A percentile compares a stretch with the other conserved stretches of the same genome.
These are phyloP conservation scores for Empidonax alnorum DNA, from an alignment of 2,113 vertebrate species.

Conservation along the genomic window DNA sequence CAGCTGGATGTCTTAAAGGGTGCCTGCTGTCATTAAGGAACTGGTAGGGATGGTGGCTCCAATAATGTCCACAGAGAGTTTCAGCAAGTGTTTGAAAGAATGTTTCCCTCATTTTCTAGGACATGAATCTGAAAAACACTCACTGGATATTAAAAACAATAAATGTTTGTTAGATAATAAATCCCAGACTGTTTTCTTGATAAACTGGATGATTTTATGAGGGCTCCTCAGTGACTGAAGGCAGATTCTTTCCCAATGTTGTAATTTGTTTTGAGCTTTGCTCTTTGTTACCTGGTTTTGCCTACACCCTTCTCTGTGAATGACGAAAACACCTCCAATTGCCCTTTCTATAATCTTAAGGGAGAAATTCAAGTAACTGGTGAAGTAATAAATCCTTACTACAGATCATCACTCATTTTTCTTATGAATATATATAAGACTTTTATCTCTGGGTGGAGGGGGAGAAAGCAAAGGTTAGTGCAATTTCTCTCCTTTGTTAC, in stretches of 20 bases:
- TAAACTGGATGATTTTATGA: slow-evolving; percentile 25
- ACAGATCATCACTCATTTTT: slow-evolving; percentile 48
- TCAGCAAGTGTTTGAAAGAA: neutral
- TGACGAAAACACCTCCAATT: neutral
- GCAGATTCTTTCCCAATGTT: neutral
- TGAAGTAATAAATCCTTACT: slow-evolving; percentile 47
- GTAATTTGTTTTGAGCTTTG: neutral
- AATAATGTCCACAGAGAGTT: neutral
- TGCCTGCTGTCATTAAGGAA: neutral
- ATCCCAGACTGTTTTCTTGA: slow-evolving; percentile 14
- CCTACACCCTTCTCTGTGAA: neutral
- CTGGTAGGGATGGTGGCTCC: neutral
- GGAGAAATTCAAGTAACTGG: slow-evolving; percentile 44
- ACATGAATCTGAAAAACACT: slow-evolving; percentile 19
- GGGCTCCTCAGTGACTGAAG: neutral
- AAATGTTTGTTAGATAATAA: slow-evolving; percentile 53
- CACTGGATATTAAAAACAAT: slow-evolving; percentile 37
- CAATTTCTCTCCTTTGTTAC: neutral
- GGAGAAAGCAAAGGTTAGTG: neutral
- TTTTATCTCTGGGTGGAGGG: neutral
- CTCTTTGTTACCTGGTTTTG: slow-evolving; percentile 26
- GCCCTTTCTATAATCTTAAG: neutral
- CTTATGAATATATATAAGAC: neutral
- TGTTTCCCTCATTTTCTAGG: slow-evolving; percentile 20
- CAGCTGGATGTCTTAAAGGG: neutral